These are phyloP conservation scores for Brachyptera risi DNA, from an alignment of 2,888 invertebrate genomes.

Conservation along the genomic window DNA sequence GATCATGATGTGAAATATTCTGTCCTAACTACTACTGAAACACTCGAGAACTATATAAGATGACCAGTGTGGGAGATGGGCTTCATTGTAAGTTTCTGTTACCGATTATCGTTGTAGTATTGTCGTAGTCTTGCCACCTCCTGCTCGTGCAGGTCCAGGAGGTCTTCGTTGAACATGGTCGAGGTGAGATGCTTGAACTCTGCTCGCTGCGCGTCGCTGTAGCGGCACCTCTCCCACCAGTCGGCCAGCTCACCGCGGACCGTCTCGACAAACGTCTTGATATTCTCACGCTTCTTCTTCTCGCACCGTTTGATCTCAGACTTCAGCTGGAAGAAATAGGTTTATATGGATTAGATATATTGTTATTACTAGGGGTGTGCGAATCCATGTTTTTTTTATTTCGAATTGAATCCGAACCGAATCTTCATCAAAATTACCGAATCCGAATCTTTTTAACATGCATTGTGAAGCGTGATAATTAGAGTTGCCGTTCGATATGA, in stretches of 20 bases:
- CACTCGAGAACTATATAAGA: no score
- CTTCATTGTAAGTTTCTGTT: no score
- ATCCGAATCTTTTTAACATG: no score
- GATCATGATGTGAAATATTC: no score
- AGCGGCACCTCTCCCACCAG: constrained; percentile 76
- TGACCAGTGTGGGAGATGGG: no score
- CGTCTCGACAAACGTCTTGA: constrained; percentile 58
- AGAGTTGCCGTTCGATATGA: no score
- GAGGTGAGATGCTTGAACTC: constrained; percentile 61
- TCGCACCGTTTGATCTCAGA: constrained; percentile 73
- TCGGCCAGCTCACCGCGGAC: constrained; percentile 64
- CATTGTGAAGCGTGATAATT: no score
- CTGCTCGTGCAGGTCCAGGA: constrained; percentile 71
- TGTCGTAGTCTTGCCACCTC: constrained; percentile 66
- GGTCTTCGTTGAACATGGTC: constrained; percentile 72
- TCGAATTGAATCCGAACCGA: no score
- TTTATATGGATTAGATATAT: background rate
- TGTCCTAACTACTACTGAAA: no score
- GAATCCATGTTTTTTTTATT: no score
- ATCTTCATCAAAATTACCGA: no score
- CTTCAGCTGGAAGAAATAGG: constrained; percentile 47
- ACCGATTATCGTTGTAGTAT: constrained; percentile 62
- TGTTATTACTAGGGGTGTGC: no score
- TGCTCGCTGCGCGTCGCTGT: constrained; percentile 56
- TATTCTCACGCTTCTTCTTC: constrained; percentile 68